Conservation (phyloP, 1,140 invertebrate genomes). For the Micrasema minimum region DNA sequence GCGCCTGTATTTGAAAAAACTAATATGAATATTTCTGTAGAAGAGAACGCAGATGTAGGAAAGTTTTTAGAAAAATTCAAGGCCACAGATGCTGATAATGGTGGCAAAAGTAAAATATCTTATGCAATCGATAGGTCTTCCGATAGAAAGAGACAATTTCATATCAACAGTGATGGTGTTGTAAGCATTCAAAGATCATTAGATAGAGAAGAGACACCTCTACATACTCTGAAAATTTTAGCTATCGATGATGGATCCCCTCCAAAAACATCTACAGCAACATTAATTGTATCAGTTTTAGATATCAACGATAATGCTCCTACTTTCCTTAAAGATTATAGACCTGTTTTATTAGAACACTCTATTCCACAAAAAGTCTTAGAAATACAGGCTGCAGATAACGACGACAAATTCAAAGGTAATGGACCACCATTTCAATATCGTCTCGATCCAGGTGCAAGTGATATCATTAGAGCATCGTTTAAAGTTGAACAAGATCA, state of each 20-base stretch:
- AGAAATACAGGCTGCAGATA: slow-evolving; percentile 74
- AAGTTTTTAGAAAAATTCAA: slow-evolving; percentile 72
- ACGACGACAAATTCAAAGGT: slow-evolving; percentile 70
- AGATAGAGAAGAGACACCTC: slow-evolving; percentile 69
- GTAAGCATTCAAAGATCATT: slow-evolving; percentile 70
- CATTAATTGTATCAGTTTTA: slow-evolving; percentile 72
- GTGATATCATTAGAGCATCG: slow-evolving; percentile 69
- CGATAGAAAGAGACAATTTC: slow-evolving; percentile 71
- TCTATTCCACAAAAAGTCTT: slow-evolving; percentile 69
- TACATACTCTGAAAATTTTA: slow-evolving; percentile 71
- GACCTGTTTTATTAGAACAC: slow-evolving; percentile 73
- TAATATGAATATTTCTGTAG: slow-evolving; percentile 71
- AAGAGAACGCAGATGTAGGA: slow-evolving; percentile 72
- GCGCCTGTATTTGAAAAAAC: slow-evolving; percentile 70
- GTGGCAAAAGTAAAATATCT: slow-evolving; percentile 66
- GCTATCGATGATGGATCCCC: slow-evolving; percentile 74
- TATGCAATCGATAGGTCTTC: slow-evolving; percentile 72
- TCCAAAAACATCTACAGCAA: slow-evolving; percentile 74
- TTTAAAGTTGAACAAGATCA: slow-evolving; percentile 73
- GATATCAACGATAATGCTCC: slow-evolving; percentile 78
- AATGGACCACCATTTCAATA: slow-evolving; percentile 76
- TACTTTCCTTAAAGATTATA: slow-evolving; percentile 69
- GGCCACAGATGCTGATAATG: slow-evolving; percentile 73
- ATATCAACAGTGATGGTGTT: slow-evolving; percentile 70
- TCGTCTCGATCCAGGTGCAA: slow-evolving; percentile 69